These are phyloP conservation scores for Mustelus asterias DNA, from an alignment of 2,113 vertebrate genomes.

Conservation along the genomic window DNA sequence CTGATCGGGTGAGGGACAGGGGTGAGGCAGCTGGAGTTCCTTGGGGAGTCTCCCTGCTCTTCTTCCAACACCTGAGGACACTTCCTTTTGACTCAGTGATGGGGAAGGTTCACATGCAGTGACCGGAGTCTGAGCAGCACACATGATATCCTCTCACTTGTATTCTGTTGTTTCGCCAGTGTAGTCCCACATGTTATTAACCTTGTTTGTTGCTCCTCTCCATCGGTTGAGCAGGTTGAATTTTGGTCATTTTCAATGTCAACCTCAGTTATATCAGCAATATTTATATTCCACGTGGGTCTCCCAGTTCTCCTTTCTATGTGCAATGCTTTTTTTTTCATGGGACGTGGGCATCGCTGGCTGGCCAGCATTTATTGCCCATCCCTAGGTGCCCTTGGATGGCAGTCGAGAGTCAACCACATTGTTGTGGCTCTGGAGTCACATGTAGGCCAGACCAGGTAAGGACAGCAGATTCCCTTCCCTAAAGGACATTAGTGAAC, in stretches of 20 bases:
- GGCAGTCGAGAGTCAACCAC: too few relatives aligned
- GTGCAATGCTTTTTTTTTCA: background rate
- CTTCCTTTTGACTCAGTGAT: background rate
- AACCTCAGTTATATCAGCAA: background rate
- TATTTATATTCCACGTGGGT: background rate
- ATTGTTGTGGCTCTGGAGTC: too few relatives aligned
- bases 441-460: too few relatives aligned
- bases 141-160: background rate
- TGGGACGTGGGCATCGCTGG: too few relatives aligned
- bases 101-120: background rate
- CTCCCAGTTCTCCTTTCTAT: background rate
- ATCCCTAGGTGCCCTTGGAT: too few relatives aligned
- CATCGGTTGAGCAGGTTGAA: background rate
- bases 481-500: too few relatives aligned
- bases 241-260: background rate
- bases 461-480: too few relatives aligned
- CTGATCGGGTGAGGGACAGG: background rate
- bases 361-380: too few relatives aligned
- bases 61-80: background rate
- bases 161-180: background rate
- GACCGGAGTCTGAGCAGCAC: background rate
- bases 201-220: background rate
- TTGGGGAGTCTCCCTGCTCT: background rate
- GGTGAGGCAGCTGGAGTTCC: background rate
- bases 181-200: background rate